Evolutionary conservation across 1,140 invertebrate species (phyloP).

Genomic region (Zaprionus davidi): DNA sequence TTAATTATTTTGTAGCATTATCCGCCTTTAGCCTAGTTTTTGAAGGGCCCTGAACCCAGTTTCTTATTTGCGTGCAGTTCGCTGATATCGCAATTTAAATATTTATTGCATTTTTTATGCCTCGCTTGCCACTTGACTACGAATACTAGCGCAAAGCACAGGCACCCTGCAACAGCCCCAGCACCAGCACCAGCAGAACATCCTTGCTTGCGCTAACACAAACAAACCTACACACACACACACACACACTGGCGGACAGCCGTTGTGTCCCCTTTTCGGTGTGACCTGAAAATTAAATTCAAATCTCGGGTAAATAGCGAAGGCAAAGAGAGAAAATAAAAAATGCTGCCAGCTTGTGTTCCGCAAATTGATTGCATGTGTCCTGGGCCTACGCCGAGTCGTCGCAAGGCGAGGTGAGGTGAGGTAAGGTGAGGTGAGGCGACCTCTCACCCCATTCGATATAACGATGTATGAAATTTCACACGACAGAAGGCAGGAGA

Average conservation of each 20-base stretch:
- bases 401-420: neutral
- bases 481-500: constrained; percentile 38
- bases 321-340: constrained; percentile 49
- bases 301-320: constrained; percentile 73
- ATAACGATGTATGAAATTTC: constrained; percentile 73
- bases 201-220: constrained; percentile 25
- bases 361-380: constrained; percentile 61
- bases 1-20: constrained; percentile 71
- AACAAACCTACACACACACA: neutral
- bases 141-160: constrained; percentile 10
- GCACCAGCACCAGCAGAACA: constrained; percentile 1
- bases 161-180: too few relatives aligned
- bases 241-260: constrained; percentile 11
- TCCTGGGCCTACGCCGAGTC: constrained; percentile 21
- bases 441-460: constrained; percentile 34
- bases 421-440: neutral
- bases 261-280: constrained; percentile 44
- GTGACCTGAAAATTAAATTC: constrained; percentile 81
- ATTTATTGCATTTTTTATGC: constrained; percentile 80
- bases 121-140: constrained; percentile 64
- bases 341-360: constrained; percentile 36
- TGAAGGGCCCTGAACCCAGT: constrained; percentile 46
- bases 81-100: constrained; percentile 79
- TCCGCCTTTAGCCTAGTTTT: constrained; percentile 70
- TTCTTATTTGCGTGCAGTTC: constrained; percentile 70